Evolutionary conservation across 2,888 invertebrate species (phyloP), one percentile per base, ranked within the genome.

Genomic region (Catocala fraxini): DNA sequence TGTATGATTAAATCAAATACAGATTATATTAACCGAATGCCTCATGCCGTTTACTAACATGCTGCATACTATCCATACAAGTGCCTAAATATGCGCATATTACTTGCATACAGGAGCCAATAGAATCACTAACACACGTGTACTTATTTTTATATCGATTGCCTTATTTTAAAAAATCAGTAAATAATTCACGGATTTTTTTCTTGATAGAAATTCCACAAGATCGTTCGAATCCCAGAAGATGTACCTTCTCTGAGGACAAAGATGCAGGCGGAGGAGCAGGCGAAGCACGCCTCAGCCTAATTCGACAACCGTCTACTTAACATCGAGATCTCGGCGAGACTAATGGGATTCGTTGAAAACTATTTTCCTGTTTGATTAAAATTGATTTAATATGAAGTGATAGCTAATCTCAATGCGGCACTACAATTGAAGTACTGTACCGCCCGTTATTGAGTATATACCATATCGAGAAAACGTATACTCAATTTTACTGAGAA

Each of bases 191-290:
- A 25, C 35, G 7, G 9, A 5, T 39, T 0, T 39, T 39, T 56
- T 42, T 66, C 73, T 82, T 95, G 95, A 0, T 92, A 98, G 98
- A 97, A 97, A 97, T 96, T 97, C 91, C 96, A 97, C 85, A 94
- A 96, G 68, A 96, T 98, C 78, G 96, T 98, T 51, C 96, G 97
- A 88, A 98, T 98, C 89, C 97, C 97, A 51, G 97, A 98, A 78
- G 97, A 97, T 78, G 96, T 98, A 0, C 96, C 96, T 61, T 90
- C 96, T 56, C 93, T 98, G 58, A 95, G 98, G 76, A 96, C 96
- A 70, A 97, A 97, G 93, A 98, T 98, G 97, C 96, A 96, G 71
- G 94, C 95, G 2, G 96, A 95, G 65, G 94, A 94, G 63, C 70
- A 84, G 57, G 92, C 91, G 0, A 94, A 93, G 65, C 91, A 93